phyloP scores from a whole-genome alignment of 2,113 vertebrate species.

The Phainopepla nitens region DNA sequence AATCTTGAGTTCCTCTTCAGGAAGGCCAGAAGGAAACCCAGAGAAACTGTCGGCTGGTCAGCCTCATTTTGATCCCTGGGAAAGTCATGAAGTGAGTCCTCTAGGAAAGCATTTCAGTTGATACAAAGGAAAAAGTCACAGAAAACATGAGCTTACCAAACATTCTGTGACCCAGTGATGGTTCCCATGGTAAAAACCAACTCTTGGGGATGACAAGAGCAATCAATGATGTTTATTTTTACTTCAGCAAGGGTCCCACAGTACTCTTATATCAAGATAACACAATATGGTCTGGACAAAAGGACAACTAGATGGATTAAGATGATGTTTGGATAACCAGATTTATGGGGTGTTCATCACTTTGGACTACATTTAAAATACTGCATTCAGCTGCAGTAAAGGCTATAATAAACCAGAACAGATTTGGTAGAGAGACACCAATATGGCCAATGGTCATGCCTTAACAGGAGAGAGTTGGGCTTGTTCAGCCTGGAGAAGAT shows the following conservation, averaged over 20 bases:
- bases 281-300: neutral
- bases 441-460: fast-evolving
- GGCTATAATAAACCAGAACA: neutral
- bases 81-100: neutral
- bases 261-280: neutral
- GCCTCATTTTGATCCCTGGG: neutral
- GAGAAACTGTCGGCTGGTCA: neutral
- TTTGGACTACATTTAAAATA: neutral
- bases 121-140: neutral
- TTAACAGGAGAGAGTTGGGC: neutral
- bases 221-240: neutral
- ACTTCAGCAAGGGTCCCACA: neutral
- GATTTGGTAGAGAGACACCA: neutral
- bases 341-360: neutral
- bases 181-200: fast-evolving
- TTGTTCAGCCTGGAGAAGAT: neutral
- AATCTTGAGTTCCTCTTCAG: neutral
- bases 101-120: neutral
- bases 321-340: neutral
- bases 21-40: neutral
- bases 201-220: neutral
- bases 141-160: neutral
- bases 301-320: neutral
- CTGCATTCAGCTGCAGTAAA: neutral
- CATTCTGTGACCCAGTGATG: fast-evolving